These are phyloP conservation scores for Parus major DNA, from an alignment of 2,113 vertebrate genomes.

Conservation along the genomic window DNA sequence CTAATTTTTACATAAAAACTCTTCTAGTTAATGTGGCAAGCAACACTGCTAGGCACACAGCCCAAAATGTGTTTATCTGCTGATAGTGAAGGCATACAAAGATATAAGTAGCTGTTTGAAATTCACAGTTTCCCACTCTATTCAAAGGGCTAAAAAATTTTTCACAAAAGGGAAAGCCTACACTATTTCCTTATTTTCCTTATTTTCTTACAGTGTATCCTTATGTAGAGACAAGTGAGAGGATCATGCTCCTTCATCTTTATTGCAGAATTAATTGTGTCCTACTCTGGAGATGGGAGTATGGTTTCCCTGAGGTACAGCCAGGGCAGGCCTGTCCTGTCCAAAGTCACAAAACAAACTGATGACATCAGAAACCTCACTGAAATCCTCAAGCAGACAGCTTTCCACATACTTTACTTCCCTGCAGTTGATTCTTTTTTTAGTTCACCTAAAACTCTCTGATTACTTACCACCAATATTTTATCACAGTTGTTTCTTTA, in stretches of 20 bases:
- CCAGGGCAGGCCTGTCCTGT: fast-evolving
- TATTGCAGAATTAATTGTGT: neutral
- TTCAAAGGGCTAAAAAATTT: neutral
- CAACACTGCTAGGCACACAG: neutral
- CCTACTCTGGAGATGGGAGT: neutral
- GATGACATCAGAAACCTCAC: neutral
- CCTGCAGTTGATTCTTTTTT: neutral
- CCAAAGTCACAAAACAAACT: neutral
- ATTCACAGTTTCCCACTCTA: neutral
- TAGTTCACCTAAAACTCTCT: neutral
- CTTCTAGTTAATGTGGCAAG: neutral
- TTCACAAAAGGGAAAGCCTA: neutral
- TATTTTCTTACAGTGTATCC: neutral
- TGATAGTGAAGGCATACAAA: neutral
- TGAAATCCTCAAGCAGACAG: neutral
- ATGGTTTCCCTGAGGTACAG: fast-evolving
- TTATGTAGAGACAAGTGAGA: neutral
- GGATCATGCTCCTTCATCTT: fast-evolving
- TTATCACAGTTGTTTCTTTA: neutral
- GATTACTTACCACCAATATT: neutral
- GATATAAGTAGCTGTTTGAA: neutral
- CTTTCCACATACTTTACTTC: neutral
- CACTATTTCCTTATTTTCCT: neutral
- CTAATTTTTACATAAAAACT: neutral
- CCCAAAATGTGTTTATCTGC: neutral